A percentile compares a stretch with the other conserved stretches of the same genome.
phyloP scores from a whole-genome alignment of 2,797 vertebrate genomes.

The Chelmon rostratus region DNA sequence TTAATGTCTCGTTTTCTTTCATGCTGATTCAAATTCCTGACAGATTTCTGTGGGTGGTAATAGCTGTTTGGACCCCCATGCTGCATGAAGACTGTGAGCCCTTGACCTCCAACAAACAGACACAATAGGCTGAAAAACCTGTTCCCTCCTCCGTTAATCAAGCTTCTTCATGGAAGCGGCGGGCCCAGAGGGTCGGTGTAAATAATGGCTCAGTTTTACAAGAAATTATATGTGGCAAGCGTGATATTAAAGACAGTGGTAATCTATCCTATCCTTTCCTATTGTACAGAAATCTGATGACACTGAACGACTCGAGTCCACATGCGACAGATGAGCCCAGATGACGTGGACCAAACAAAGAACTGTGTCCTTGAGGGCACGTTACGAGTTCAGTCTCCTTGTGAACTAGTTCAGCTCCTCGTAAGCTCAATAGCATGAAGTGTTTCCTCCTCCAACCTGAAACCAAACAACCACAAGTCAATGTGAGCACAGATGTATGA shows the following conservation, averaged over 20 bases:
- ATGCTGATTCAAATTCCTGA: no score
- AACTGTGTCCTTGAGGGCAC: background rate
- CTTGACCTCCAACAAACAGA: conserved; percentile 2
- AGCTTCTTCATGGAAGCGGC: conserved; percentile 8
- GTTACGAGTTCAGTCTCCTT: background rate
- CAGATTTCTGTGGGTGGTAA: background rate
- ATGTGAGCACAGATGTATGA: background rate
- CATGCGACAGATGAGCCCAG: background rate
- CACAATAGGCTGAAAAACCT: background rate
- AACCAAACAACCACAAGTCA: background rate
- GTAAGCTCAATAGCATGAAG: background rate
- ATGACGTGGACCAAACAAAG: background rate
- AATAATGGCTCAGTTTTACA: conserved; percentile 8
- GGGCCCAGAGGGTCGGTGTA: background rate
- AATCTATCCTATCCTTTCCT: background rate
- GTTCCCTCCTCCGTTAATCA: conserved; percentile 20
- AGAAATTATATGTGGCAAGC: conserved; percentile 2
- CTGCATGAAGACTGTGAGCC: background rate
- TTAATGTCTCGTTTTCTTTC: no score
- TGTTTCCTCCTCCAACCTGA: background rate
- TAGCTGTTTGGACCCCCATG: background rate
- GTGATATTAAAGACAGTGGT: background rate
- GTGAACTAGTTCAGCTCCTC: no score
- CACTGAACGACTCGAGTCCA: background rate
- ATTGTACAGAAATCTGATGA: background rate